Evolutionary conservation across 2,888 invertebrate genomes (phyloP), one percentile per base, ranked within the genome.

Genomic region (Coecobrya sp.): DNA sequence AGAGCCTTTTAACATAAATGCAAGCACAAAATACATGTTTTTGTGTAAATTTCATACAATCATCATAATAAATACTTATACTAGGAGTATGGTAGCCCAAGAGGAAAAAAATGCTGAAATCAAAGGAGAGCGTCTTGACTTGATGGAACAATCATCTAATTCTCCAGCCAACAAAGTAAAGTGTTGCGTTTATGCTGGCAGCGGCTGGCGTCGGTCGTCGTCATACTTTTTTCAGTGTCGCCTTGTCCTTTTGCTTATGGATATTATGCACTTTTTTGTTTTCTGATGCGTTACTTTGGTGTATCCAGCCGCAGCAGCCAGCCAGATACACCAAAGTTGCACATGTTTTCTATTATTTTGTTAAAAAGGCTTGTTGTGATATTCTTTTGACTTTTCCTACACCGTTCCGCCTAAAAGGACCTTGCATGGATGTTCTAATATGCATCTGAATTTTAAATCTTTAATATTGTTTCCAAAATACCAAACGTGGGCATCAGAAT

Each of bases 121-220:
- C 86, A 86, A 86, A 86, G 76, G 22, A 86, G n/a, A 42, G 42
- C 76, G 73, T 76, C 86, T 42, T 70, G 27, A 19, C 55, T 86
- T 73, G 68, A 85, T 86, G 86, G 86, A 86, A 70, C 49, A 49
- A 68, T 45, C 85, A 68, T 65, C 25, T 65, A 49, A 30, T 45
- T 49, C 13, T 49, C 11, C 11, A 76, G 25, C n/a, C 86, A 68
- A 27, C 49, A 27, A 52, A 49, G 49, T 30, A 25, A 52, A 82
- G 84, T 84, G 84, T 25, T 79, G 45, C 27, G 8, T 45, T 55
- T n/a, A n/a, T 36, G 52, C 52, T 70, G 70, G 86, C 86, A 70
- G 68, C 27, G 52, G 68, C 86, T 86, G 86, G 68, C 62, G 45
- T 52, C 70, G 68, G 36, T 19, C 52, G 27, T 22, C 70, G 70